A percentile compares a stretch with the other conserved stretches of the same genome.
phyloP scores from a whole-genome alignment of 2,113 vertebrate genomes.

The Empidonax alnorum region DNA sequence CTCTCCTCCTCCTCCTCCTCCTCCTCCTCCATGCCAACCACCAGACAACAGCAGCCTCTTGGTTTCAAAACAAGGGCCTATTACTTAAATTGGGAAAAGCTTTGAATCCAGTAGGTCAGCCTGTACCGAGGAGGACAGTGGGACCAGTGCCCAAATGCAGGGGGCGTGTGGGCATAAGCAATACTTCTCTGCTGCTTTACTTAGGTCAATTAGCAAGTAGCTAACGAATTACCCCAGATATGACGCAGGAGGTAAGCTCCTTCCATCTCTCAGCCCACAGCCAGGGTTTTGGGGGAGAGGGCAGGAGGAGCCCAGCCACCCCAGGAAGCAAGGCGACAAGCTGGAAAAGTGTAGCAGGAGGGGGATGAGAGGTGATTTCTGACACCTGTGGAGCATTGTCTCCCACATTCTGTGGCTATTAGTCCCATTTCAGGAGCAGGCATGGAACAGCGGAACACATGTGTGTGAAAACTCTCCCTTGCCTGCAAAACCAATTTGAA shows the following conservation, averaged over 20 bases:
- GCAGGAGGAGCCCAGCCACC: not conserved
- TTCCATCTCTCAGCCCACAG: not conserved
- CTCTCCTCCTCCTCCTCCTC: slow-evolving; percentile 23
- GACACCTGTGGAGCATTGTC: not conserved
- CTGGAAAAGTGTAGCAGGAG: not conserved
- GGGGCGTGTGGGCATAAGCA: not conserved
- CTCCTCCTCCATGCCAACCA: slow-evolving; percentile 60
- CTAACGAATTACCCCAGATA: not conserved
- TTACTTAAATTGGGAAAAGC: slow-evolving; percentile 74
- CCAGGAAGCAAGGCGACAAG: not conserved
- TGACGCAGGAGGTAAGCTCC: not conserved
- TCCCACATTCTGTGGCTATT: not conserved
- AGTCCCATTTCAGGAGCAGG: not conserved
- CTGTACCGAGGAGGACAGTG: not conserved
- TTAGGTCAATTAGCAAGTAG: not conserved
- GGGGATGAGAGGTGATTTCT: rapidly evolving
- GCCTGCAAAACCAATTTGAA: not conserved
- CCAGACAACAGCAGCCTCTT: slow-evolving; percentile 42
- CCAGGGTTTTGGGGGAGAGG: rapidly evolving
- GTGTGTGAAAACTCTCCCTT: not conserved
- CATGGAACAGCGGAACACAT: not conserved
- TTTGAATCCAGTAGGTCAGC: slow-evolving; percentile 43
- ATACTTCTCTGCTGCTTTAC: not conserved
- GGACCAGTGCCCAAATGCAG: not conserved
- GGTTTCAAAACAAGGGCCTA: slow-evolving; percentile 68